phyloP scores from a whole-genome alignment of 2,888 invertebrate genomes.

The Pandemis corylana region DNA sequence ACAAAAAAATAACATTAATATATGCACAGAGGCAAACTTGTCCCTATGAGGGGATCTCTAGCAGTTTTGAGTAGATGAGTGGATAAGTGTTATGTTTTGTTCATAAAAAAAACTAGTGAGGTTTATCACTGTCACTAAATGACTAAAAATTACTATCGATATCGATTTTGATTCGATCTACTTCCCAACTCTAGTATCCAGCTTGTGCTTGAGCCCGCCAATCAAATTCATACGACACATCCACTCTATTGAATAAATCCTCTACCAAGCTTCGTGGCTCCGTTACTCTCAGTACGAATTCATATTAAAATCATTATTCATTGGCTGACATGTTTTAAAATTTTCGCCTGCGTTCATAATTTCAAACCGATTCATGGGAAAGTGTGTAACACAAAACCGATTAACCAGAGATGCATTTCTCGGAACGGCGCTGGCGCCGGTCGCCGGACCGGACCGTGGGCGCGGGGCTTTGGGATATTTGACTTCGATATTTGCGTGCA shows the following conservation, averaged over 20 bases:
- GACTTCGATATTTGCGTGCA: constrained; percentile 12
- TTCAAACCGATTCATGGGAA: not conserved
- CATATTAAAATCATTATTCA: not conserved
- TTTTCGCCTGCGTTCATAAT: not conserved
- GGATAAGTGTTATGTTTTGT: too few species aligned
- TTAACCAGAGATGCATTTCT: constrained; percentile 20
- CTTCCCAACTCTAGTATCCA: too few species aligned
- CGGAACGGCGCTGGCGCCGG: constrained; percentile 7
- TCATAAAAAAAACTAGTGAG: too few species aligned
- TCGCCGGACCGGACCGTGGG: not conserved
- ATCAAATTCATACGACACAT: too few species aligned
- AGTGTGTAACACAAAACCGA: constrained; percentile 4
- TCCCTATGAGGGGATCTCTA: too few species aligned
- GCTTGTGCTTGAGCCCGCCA: too few species aligned
- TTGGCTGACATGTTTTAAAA: not conserved
- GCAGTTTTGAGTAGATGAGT: too few species aligned
- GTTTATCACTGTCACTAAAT: too few species aligned
- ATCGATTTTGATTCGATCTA: too few species aligned
- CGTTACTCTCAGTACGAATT: not conserved
- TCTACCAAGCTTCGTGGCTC: not conserved
- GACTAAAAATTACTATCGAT: too few species aligned
- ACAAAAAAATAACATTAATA: too few species aligned
- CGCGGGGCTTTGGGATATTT: constrained; percentile 20
- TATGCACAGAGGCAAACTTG: too few species aligned
- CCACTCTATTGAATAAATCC: not conserved